Evolutionary conservation across 2,797 vertebrate species (phyloP).

Genomic region (Anguilla marmorata): DNA sequence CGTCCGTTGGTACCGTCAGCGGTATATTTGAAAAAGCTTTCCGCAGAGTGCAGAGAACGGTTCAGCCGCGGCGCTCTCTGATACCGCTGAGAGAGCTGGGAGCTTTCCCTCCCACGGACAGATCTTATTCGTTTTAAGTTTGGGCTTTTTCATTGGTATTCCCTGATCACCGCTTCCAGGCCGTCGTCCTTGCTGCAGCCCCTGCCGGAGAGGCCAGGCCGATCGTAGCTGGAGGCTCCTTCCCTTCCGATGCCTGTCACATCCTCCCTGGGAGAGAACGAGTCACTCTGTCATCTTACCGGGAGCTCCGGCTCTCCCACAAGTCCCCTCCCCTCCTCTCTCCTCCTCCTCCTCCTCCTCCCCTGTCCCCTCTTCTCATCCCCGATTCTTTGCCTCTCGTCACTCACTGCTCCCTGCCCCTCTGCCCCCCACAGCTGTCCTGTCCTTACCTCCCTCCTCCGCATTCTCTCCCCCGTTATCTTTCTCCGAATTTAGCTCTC

Average conservation of each 20-base stretch:
- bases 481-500: background rate
- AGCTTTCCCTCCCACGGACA: constrained; percentile 52
- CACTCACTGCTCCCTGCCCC: too few relatives aligned
- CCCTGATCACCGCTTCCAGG: constrained; percentile 69
- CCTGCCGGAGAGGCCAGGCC: constrained; percentile 64
- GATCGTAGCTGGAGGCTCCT: constrained; percentile 80
- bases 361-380: constrained; percentile 54
- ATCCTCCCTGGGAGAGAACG: constrained; percentile 71
- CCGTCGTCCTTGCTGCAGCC: background rate
- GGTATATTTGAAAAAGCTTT: background rate
- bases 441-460: background rate
- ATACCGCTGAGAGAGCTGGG: background rate
- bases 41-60: background rate
- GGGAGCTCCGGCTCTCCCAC: constrained; percentile 43
- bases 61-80: background rate
- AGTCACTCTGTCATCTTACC: constrained; percentile 76
- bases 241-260: constrained; percentile 82
- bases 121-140: constrained; percentile 68
- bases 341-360: constrained; percentile 28
- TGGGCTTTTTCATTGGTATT: constrained; percentile 73
- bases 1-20: background rate
- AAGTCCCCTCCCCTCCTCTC: constrained; percentile 55
- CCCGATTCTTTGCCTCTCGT: background rate
- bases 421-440: too few relatives aligned
- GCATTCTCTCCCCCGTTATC: background rate